Evolutionary conservation across 2,888 invertebrate genomes (phyloP), one percentile per base, ranked within the genome.

Genomic region (Doris montereyensis): DNA sequence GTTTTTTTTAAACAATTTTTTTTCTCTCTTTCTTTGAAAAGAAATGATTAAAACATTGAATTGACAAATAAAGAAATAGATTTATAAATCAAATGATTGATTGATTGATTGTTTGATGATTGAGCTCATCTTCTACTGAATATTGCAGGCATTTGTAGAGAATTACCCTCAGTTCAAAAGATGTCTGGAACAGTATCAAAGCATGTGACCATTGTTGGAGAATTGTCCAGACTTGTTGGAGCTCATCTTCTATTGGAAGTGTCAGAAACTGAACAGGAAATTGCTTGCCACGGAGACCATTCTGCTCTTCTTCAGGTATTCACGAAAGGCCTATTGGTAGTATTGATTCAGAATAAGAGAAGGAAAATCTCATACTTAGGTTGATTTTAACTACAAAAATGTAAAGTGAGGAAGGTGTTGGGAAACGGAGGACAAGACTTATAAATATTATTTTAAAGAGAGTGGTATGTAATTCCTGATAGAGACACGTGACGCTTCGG

Each of bases 181-280:
- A 92, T 93, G 89, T 92, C 92, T 1, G 93, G 93, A 26, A 98
- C 98, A 1, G 98, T 99, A 30, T 95, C 97, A 4, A 99, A 99
- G 91, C 99, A 99, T 92, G 96, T 99, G 72, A 97, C 97, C 0
- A 95, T 99, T 52, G 97, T 99, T 76, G 97, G 98, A 0, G 98
- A 99, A 92, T 93, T 99, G 83, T 98, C 98, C 0, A 93, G 95
- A 24, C 92, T 96, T 82, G 97, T 99, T 67, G 94, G 94, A 41
- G 94, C 94, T 87, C 93, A 95, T 88, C 93, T 94, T 88, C 93
- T 99, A 77, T 93, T 99, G 82, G 96, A 96, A 89, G 95, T 99
- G 5, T 91, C 91, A 2, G 91, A 91, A 82, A 87, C 88, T 67
- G 91, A 91, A 78, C 91, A 91, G 82, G 90, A 91, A 77, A 88